Conservation (phyloP, 1,140 invertebrate species). For the Lanistes nyassanus region DNA sequence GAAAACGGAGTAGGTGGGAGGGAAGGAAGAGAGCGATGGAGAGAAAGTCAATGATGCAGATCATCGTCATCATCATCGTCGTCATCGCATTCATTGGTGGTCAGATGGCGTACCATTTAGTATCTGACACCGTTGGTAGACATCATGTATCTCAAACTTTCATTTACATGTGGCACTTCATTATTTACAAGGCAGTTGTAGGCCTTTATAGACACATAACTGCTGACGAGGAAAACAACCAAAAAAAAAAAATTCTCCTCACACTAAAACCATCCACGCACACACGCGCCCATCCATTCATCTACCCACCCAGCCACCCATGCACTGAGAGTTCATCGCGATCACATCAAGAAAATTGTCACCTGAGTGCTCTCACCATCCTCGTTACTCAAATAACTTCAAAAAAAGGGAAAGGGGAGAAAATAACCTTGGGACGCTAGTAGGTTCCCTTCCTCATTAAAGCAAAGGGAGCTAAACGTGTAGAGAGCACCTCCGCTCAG, state of each 20-base stretch:
- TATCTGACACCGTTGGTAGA: not conserved
- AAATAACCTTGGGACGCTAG: constrained; percentile 77
- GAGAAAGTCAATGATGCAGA: too few relatives aligned
- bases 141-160: not conserved
- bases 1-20: too few relatives aligned
- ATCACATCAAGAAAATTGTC: not conserved
- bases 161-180: not conserved
- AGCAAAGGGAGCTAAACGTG: constrained; percentile 78
- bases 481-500: constrained; percentile 77
- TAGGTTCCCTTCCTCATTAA: constrained; percentile 80
- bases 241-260: too few relatives aligned
- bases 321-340: not conserved
- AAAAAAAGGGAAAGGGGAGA: not conserved
- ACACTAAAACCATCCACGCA: constrained; percentile 13
- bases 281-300: not conserved
- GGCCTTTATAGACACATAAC: constrained; percentile 5
- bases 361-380: not conserved
- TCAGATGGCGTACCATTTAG: not conserved
- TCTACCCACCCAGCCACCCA: constrained; percentile 16
- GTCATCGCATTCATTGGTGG: too few relatives aligned
- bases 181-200: not conserved
- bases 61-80: too few relatives aligned
- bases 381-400: not conserved
- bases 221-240: too few relatives aligned
- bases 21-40: too few relatives aligned